phyloP scores from a whole-genome alignment of 2,888 invertebrate species.

The Platypus cylindrus region DNA sequence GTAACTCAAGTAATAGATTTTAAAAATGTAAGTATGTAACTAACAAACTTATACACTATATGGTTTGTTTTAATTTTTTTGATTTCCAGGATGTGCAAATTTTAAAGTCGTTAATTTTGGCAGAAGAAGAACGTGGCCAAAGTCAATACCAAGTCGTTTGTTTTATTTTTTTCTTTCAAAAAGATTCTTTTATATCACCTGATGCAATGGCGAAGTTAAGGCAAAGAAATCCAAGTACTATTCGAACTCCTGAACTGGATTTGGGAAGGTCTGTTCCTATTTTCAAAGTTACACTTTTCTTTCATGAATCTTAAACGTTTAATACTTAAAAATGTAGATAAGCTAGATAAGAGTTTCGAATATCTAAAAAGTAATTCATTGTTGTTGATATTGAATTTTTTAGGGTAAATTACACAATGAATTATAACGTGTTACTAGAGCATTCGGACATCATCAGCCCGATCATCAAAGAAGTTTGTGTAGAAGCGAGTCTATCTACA shows the following conservation, averaged over 20 bases:
- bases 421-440: conserved; percentile 62
- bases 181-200: conserved; percentile 88
- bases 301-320: neutral
- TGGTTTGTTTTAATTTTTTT: neutral
- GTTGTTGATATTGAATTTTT: too few relatives aligned
- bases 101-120: conserved; percentile 75
- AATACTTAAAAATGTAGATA: neutral
- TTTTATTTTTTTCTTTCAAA: conserved; percentile 79
- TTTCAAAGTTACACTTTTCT: neutral
- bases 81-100: conserved; percentile 75
- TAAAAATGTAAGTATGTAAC: conserved; percentile 62
- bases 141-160: conserved; percentile 82
- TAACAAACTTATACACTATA: neutral
- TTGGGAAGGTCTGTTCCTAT: conserved; percentile 39
- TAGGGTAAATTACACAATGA: conserved; percentile 71
- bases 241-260: conserved; percentile 79
- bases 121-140: conserved; percentile 87
- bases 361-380: neutral
- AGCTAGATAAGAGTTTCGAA: neutral
- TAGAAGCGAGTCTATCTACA: conserved; percentile 61
- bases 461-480: conserved; percentile 63
- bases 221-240: conserved; percentile 48
- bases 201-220: conserved; percentile 93
- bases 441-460: conserved; percentile 57
- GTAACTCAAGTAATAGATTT: conserved; percentile 90